A percentile compares a stretch with the other conserved stretches of the same genome.
Evolutionary conservation across 1,140 invertebrate genomes (phyloP).

Genomic region (Drosophila dunni): DNA sequence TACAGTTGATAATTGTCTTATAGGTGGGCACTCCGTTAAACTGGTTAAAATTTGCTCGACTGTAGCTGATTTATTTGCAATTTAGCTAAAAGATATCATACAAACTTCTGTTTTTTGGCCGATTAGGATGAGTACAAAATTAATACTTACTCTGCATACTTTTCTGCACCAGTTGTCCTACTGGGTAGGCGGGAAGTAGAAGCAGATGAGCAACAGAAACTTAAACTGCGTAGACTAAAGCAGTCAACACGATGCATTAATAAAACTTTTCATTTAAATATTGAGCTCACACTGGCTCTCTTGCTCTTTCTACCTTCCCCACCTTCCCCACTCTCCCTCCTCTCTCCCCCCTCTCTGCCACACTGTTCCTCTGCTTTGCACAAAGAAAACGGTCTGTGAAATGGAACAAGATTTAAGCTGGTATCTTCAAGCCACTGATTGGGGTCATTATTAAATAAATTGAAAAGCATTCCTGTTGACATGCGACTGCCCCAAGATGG

Average conservation of each 20-base stretch:
- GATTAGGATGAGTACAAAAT: no score
- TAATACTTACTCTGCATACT: no score
- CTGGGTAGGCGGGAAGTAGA: no score
- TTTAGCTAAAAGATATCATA: no score
- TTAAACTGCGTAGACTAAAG: background rate
- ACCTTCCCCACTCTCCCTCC: no score
- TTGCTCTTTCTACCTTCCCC: background rate
- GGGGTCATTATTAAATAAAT: conserved; percentile 58
- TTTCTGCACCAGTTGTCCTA: no score
- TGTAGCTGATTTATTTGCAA: no score
- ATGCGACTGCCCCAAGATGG: conserved; percentile 38
- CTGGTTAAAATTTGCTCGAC: no score
- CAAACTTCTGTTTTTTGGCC: no score
- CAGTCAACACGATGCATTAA: conserved; percentile 41
- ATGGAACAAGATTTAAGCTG: conserved; percentile 29
- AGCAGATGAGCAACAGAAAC: no score
- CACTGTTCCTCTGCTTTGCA: background rate
- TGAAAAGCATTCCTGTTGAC: conserved; percentile 58
- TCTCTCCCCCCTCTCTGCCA: background rate
- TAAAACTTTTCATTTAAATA: conserved; percentile 47
- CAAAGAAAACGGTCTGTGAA: background rate
- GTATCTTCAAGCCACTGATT: conserved; percentile 51
- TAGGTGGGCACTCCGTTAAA: no score
- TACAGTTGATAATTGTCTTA: no score
- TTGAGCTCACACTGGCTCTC: background rate